Percentiles rank a stretch among this genome's conserved stretches.
Conservation (phyloP, 2,888 invertebrate genomes). For the Nesidiocoris tenuis region DNA sequence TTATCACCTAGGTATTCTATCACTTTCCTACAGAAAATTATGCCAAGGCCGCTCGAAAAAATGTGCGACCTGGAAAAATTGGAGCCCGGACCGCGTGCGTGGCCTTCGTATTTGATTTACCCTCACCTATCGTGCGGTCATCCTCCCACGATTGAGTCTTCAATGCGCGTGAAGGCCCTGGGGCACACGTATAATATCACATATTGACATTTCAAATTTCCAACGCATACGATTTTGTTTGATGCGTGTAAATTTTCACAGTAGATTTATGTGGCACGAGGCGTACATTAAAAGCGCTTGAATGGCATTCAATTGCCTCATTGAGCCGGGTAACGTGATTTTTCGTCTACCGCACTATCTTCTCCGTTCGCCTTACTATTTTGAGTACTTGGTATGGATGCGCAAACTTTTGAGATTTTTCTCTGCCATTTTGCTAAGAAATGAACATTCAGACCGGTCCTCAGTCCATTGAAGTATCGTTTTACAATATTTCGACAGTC, state of each 20-base stretch:
- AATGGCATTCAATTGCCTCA: no score
- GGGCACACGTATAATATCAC: constrained; percentile 2
- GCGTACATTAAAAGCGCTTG: background rate
- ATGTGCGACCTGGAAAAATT: constrained; percentile 3
- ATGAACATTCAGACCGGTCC: no score
- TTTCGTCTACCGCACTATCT: no score
- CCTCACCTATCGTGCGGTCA: constrained; percentile 30
- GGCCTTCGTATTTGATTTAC: constrained; percentile 24
- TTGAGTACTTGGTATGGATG: no score
- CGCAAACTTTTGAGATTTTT: no score
- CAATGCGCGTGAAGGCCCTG: constrained; percentile 11
- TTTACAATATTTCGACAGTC: no score
- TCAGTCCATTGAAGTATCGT: no score
- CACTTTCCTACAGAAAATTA: constrained; percentile 1
- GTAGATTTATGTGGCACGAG: background rate
- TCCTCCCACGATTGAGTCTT: constrained; percentile 27
- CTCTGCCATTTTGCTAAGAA: no score
- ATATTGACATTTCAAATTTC: constrained; percentile 20
- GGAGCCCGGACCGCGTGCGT: background rate
- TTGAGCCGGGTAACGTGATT: no score
- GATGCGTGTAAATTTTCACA: background rate
- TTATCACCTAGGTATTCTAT: background rate
- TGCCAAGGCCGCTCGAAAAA: constrained; percentile 24
- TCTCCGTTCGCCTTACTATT: no score
- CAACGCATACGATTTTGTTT: background rate